Evolutionary conservation across 2,888 invertebrate species (phyloP), one percentile per base, ranked within the genome.

Genomic region (Ischnus inquisitorius): DNA sequence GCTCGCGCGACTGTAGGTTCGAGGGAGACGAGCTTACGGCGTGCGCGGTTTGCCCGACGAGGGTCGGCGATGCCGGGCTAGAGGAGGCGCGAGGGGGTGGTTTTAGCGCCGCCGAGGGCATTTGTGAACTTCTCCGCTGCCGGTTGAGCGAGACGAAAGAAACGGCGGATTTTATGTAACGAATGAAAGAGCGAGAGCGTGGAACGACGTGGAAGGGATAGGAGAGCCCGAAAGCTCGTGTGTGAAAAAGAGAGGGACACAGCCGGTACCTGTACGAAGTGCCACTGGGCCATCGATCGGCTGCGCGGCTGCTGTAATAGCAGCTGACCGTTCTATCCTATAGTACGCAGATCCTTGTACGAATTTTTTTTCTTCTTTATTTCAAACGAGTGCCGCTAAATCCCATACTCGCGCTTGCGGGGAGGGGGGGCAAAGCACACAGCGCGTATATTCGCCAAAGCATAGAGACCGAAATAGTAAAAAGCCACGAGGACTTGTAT

Each of bases 251-350:
- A 43, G 71, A 64, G 64, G 28, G 48, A 51, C 48, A 39, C 22
- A 65, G 46, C 39, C 54, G 43, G 39, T 41, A 65, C 46, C 46
- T 65, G 43, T 62, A 79, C 54, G 54, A 86, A 88, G 88, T 88
- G 90, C 88, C 88, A 92, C 88, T 90, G 90, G 90, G 91, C 90
- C 91, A 92, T 92, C 92, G 92, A 92, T 92, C 92, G 90, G 87
- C 86, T 92, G 91, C 90, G 90, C 91, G 89, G 76, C 83, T 87
- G 79, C 87, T 86, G 84, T 85, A 82, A 84, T 87, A 88, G 86
- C 90, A 91, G 90, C 90, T 90, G 90, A 91, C 88, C 87, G 87
- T 88, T 88, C 72, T 84, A 84, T 86, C 82, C 85, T 60, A 79
- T 72, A 54, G 71, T 67, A 88, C 88, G 88, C 88, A 89, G 85